Base-by-base conservation (phyloP, 2,888 invertebrate species). In the Caenorhabditis parvicauda region DNA sequence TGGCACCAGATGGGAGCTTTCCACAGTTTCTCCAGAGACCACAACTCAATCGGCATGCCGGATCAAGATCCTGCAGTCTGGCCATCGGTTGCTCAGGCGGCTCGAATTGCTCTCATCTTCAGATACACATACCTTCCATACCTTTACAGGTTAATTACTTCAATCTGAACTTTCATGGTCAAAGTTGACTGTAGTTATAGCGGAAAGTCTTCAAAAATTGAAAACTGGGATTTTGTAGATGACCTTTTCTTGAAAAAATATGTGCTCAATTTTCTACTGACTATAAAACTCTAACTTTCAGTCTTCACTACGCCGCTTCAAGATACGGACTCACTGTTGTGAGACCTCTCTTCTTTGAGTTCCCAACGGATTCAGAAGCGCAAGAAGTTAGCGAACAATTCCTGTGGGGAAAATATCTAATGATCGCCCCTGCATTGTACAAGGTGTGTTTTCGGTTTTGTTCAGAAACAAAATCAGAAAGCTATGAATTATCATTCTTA, bases 1-100 rank as follows among this genome's bases (percentile, higher is more conserved):
- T 89, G 89, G 89, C 77, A 77, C 49, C 77, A 77, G 53, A 59
- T 76, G 25, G 77, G 76, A 19, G 75, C 77, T 5, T 77, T 77
- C 57, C 75, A 77, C 28, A 62, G 72, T 6, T 76, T 76, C 59
- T 75, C 60, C 0, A 62, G 68, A 39, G 62, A 68, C 43, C 73
- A 73, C 61, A 72, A 73, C 42, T 57, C 62, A 17, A 37, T 59
- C 27, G 63, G 56, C 29, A 28, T 47, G 24, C 59, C 64, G 0
- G 57, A 54, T 25, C 73, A 74, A 24, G 74, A 74, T 45, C 74
- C 74, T 6, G 68, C 74, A 1, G 64, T 68, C 12, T 74, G 74
- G 74, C 66, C 70, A 2, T 59, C 65, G 0, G 73, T 74, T 0
- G 73, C 74, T 7, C 54, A 49, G 22, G 74, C 72, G 3, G 67